These are phyloP conservation scores for Catamblyrhynchus diadema DNA, from an alignment of 2,797 vertebrate species.

Conservation along the genomic window DNA sequence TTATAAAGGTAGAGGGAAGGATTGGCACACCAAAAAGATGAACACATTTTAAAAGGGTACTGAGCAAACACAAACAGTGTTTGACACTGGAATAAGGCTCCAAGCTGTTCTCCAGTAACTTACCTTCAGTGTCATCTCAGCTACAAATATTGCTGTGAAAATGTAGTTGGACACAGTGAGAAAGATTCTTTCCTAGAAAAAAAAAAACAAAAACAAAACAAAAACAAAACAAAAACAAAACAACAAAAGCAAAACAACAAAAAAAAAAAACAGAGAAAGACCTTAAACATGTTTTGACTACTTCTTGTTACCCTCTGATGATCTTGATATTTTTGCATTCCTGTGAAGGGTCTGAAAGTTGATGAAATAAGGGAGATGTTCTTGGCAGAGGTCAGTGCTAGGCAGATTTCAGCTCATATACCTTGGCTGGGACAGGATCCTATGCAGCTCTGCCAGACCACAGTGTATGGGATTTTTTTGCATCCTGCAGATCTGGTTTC, in stretches of 20 bases:
- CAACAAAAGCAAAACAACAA: neutral
- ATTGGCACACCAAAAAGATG: neutral
- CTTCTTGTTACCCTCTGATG: neutral
- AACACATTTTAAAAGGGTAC: neutral
- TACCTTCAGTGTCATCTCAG: slow-evolving; percentile 98
- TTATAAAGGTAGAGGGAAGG: neutral
- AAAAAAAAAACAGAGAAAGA: neutral
- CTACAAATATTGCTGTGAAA: slow-evolving; percentile 97
- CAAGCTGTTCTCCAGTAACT: slow-evolving; percentile 20
- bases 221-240: too few species aligned
- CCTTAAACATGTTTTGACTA: neutral
- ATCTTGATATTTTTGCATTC: neutral
- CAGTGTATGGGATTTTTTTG: neutral
- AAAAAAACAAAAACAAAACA: neutral
- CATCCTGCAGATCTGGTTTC: neutral
- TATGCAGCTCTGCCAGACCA: neutral
- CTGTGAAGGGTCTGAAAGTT: neutral
- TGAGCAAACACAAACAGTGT: neutral
- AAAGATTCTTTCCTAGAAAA: slow-evolving; percentile 89
- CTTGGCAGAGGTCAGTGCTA: neutral
- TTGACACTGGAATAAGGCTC: neutral
- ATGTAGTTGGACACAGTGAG: slow-evolving; percentile 98
- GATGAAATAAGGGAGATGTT: neutral
- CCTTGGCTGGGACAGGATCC: neutral
- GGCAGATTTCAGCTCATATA: neutral